Conservation (phyloP, 1,140 invertebrate genomes). For the Hesperophylax magnus region DNA sequence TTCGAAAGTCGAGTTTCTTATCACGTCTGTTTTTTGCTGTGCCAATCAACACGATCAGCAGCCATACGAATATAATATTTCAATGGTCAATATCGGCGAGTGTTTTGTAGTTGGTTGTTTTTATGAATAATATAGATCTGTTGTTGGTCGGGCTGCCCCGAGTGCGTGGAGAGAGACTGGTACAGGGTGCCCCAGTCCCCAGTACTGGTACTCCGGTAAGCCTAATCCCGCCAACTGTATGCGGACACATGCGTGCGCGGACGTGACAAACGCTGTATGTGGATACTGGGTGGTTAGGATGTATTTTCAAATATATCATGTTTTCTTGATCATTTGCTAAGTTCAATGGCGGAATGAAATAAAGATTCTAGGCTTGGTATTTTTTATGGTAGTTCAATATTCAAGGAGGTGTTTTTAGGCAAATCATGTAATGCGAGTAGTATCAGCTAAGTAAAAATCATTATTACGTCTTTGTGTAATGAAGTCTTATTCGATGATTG, state of each 20-base stretch:
- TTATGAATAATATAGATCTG: constrained; percentile 37
- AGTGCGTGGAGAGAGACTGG: background rate
- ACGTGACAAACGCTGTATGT: constrained; percentile 48
- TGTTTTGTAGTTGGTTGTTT: constrained; percentile 38
- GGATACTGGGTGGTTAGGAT: background rate
- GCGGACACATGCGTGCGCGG: constrained; percentile 55
- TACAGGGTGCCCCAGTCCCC: constrained; percentile 21
- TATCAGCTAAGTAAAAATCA: too few relatives aligned
- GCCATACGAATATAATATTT: background rate
- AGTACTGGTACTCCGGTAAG: constrained; percentile 40
- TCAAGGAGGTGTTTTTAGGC: too few relatives aligned
- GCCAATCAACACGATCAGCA: background rate
- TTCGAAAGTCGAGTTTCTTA: background rate
- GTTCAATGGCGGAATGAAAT: too few relatives aligned
- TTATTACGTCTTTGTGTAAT: too few relatives aligned
- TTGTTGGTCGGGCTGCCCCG: constrained; percentile 2
- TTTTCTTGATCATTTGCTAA: too few relatives aligned
- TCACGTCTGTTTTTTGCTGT: background rate
- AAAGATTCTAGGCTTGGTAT: too few relatives aligned
- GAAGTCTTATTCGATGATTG: too few relatives aligned
- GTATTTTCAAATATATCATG: too few relatives aligned
- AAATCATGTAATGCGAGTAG: too few relatives aligned
- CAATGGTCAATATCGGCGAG: background rate
- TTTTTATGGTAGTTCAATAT: too few relatives aligned
- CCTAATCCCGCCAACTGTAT: constrained; percentile 56